Percentiles rank a stretch among this genome's conserved stretches.
Evolutionary conservation across 2,888 invertebrate species (phyloP).

Genomic region (Mantis religiosa): DNA sequence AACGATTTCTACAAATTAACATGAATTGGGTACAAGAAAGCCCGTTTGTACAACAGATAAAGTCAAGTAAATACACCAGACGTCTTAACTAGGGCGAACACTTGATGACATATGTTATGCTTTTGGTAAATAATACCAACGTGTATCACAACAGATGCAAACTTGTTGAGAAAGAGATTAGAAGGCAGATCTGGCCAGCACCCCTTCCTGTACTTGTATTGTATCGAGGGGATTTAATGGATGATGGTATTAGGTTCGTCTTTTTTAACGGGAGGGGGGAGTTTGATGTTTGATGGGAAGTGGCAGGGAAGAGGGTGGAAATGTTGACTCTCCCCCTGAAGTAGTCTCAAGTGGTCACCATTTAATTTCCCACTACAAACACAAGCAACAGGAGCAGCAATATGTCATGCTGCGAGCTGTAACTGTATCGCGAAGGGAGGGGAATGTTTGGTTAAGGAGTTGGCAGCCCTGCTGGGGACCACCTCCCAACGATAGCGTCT

Average conservation of each 20-base stretch:
- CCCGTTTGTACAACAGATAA: too few species aligned
- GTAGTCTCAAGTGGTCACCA: constrained; percentile 28
- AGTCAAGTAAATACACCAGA: too few species aligned
- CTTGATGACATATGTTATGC: too few species aligned
- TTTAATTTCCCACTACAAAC: constrained; percentile 27
- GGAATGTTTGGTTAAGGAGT: not conserved
- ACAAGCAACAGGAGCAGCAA: not conserved
- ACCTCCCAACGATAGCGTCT: not conserved
- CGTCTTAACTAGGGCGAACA: too few species aligned
- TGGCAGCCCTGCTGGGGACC: not conserved
- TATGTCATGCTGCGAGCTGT: not conserved
- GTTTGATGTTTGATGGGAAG: not conserved
- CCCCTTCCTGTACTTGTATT: not conserved
- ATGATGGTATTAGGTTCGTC: constrained; percentile 3
- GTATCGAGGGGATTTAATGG: constrained; percentile 8
- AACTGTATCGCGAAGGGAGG: not conserved
- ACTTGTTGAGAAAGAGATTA: too few species aligned
- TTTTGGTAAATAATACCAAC: too few species aligned
- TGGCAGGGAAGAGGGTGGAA: not conserved
- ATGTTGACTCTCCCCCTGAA: not conserved
- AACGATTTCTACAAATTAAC: too few species aligned
- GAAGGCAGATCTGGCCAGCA: not conserved
- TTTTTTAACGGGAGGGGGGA: not conserved
- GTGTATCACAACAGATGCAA: too few species aligned
- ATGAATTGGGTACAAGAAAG: too few species aligned